phyloP scores from a whole-genome alignment of 1,140 invertebrate genomes.

The Fopius arisanus region DNA sequence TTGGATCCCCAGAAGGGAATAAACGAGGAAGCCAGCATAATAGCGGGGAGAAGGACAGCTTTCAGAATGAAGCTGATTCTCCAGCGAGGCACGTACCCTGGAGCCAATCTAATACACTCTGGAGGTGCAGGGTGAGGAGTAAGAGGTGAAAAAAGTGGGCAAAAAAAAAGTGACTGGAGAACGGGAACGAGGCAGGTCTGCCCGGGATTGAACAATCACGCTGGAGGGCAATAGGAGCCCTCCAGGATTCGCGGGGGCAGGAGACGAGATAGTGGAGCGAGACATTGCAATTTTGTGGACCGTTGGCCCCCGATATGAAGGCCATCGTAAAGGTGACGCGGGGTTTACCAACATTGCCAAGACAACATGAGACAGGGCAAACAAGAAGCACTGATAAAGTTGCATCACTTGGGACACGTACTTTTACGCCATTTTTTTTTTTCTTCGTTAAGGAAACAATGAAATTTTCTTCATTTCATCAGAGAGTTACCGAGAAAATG shows the following conservation, averaged over 20 bases:
- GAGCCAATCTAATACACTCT: constrained; percentile 62
- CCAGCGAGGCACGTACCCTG: constrained; percentile 60
- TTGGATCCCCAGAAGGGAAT: not conserved
- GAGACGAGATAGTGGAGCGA: constrained; percentile 30
- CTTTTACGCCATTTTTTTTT: not conserved
- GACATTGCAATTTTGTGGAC: constrained; percentile 55
- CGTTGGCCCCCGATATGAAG: constrained; percentile 53
- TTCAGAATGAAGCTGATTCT: constrained; percentile 54
- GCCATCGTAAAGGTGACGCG: constrained; percentile 44
- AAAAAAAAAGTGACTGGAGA: constrained; percentile 20
- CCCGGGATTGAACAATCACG: constrained; percentile 42
- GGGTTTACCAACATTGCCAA: constrained; percentile 22
- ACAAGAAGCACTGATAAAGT: constrained; percentile 22
- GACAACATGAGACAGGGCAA: constrained; percentile 29
- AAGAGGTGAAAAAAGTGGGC: constrained; percentile 36
- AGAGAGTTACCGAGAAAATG: too few species aligned
- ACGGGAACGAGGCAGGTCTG: constrained; percentile 36
- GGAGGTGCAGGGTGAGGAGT: constrained; percentile 26
- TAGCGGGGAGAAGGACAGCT: not conserved
- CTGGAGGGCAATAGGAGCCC: constrained; percentile 13
- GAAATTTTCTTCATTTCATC: not conserved
- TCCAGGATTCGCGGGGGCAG: not conserved
- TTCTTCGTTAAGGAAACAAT: not conserved
- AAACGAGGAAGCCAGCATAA: too few species aligned
- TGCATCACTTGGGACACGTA: constrained; percentile 24